phyloP scores from a whole-genome alignment of 2,888 invertebrate genomes.

The Priocnemis perturbator region DNA sequence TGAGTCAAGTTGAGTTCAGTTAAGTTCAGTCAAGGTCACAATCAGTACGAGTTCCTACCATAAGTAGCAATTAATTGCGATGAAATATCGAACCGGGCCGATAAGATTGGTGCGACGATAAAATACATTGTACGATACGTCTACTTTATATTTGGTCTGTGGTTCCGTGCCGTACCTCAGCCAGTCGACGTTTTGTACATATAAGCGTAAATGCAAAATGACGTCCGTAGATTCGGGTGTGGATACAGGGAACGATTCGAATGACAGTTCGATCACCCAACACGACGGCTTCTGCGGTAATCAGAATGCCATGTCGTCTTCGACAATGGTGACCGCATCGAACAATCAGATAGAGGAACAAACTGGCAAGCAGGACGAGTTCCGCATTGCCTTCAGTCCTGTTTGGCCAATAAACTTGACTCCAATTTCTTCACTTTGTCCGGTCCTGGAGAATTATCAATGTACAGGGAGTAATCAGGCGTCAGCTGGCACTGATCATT shows the following conservation, averaged over 20 bases:
- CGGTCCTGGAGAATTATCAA: conserved; percentile 10
- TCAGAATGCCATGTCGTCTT: conserved; percentile 17
- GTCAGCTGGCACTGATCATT: conserved; percentile 11
- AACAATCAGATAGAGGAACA: conserved; percentile 13
- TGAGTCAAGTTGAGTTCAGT: too few species aligned
- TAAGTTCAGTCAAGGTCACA: too few species aligned
- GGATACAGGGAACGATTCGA: conserved; percentile 84
- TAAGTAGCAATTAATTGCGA: too few species aligned
- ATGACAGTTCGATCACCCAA: conserved; percentile 76
- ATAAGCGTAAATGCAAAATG: conserved; percentile 46
- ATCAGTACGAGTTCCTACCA: too few species aligned
- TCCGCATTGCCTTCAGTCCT: not conserved
- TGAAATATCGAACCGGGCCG: too few species aligned
- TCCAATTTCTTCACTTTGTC: conserved; percentile 6
- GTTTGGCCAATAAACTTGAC: conserved; percentile 2
- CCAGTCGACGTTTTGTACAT: too few species aligned
- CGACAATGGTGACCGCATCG: conserved; percentile 12
- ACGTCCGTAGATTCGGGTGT: conserved; percentile 83
- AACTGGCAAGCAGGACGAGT: conserved; percentile 2
- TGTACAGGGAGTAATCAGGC: not conserved
- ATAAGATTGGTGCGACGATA: too few species aligned
- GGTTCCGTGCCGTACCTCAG: too few species aligned
- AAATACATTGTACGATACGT: too few species aligned
- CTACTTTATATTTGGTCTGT: too few species aligned
- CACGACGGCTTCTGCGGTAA: conserved; percentile 33